A percentile compares a stretch with the other conserved stretches of the same genome.
Conservation (phyloP, 1,140 invertebrate genomes). For the Cepaea nemoralis region DNA sequence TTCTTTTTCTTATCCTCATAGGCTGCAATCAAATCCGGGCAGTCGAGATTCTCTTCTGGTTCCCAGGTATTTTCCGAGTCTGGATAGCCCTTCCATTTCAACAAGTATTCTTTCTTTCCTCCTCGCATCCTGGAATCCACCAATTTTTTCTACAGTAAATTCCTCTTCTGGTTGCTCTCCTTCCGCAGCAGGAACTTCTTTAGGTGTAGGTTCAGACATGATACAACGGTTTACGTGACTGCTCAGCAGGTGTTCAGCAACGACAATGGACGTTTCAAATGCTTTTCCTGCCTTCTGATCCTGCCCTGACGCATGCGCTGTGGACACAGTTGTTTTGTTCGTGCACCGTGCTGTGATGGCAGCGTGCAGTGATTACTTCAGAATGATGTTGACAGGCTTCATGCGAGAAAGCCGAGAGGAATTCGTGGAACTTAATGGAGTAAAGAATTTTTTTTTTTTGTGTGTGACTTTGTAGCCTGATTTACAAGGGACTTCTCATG, state of each 20-base stretch:
- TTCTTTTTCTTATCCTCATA: conserved; percentile 83
- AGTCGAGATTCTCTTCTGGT: conserved; percentile 80
- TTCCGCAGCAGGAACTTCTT: too few relatives aligned
- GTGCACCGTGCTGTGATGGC: conserved; percentile 69
- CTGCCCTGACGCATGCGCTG: too few relatives aligned
- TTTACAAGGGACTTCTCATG: too few relatives aligned
- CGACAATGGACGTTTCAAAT: too few relatives aligned
- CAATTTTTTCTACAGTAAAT: conserved; percentile 90
- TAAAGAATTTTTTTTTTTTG: too few relatives aligned
- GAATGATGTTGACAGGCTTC: conserved; percentile 74
- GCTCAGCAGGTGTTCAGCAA: too few relatives aligned
- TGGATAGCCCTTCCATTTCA: conserved; percentile 92
- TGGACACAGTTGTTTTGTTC: too few relatives aligned
- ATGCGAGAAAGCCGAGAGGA: conserved; percentile 67
- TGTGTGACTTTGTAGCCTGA: too few relatives aligned
- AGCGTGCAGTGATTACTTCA: conserved; percentile 76
- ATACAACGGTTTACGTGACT: too few relatives aligned
- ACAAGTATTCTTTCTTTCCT: conserved; percentile 88
- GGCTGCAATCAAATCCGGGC: conserved; percentile 90
- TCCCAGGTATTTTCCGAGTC: conserved; percentile 74
- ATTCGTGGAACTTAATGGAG: conserved; percentile 64
- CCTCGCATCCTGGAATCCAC: conserved; percentile 83
- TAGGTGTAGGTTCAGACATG: too few relatives aligned
- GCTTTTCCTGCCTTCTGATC: too few relatives aligned
- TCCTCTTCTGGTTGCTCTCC: conserved; percentile 79